phyloP scores from a whole-genome alignment of 2,888 invertebrate species.

The Druceiella hillmani region DNA sequence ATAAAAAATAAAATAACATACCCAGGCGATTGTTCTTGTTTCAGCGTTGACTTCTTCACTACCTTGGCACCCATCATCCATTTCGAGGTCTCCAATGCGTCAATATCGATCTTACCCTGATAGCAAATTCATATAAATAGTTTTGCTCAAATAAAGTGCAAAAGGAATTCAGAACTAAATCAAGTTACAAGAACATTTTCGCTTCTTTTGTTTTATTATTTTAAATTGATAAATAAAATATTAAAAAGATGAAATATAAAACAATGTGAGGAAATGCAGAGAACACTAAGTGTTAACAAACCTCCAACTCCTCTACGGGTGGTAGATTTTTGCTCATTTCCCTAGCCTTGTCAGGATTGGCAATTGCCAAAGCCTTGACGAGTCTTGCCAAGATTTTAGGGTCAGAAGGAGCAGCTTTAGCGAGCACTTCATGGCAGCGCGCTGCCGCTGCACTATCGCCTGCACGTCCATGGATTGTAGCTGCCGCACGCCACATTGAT shows the following conservation, averaged over 20 bases:
- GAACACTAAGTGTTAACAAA: conserved; percentile 18
- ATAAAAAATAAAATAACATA: conserved; percentile 32
- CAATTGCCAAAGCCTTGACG: conserved; percentile 83
- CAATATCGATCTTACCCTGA: conserved; percentile 66
- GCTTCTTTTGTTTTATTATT: too few relatives aligned
- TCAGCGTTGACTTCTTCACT: conserved; percentile 67
- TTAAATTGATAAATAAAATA: too few relatives aligned
- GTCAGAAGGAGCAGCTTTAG: conserved; percentile 72
- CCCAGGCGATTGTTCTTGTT: conserved; percentile 68
- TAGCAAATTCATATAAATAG: conserved; percentile 4
- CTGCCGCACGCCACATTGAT: conserved; percentile 83
- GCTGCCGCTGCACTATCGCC: conserved; percentile 73
- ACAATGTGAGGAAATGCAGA: too few relatives aligned
- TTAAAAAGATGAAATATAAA: too few relatives aligned
- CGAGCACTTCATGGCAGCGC: conserved; percentile 73
- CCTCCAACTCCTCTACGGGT: conserved; percentile 35
- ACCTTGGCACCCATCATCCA: conserved; percentile 91
- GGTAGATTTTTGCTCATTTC: conserved; percentile 44
- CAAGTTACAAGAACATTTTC: too few relatives aligned
- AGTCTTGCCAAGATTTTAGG: conserved; percentile 78
- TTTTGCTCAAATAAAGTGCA: too few relatives aligned
- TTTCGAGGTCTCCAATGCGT: conserved; percentile 77
- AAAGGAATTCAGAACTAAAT: too few relatives aligned
- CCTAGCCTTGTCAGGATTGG: conserved; percentile 74
- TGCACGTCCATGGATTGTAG: conserved; percentile 74